These are phyloP conservation scores for Corythornis vintsioides DNA, from an alignment of 2,113 vertebrate species.

Conservation along the genomic window DNA sequence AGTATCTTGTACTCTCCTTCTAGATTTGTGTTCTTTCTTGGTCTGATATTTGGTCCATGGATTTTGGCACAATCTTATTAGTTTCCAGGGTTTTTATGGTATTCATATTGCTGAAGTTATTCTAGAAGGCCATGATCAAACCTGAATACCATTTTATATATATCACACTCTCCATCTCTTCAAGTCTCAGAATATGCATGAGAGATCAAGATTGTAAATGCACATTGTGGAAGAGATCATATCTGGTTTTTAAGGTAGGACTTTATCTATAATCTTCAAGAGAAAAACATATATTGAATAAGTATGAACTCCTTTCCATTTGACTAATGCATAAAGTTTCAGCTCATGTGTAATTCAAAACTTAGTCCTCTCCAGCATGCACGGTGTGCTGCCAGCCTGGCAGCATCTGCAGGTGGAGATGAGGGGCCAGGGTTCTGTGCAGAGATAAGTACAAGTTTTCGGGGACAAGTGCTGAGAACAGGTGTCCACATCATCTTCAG, in stretches of 20 bases:
- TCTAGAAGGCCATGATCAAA: background rate
- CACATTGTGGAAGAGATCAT: background rate
- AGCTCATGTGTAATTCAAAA: background rate
- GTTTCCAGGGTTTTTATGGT: background rate
- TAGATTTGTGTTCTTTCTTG: background rate
- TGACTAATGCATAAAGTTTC: background rate
- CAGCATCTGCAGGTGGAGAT: too few relatives aligned
- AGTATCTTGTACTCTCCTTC: background rate
- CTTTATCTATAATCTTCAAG: background rate
- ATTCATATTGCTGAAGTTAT: background rate
- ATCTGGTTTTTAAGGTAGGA: background rate
- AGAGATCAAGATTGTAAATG: background rate
- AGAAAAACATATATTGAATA: background rate
- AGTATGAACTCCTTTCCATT: background rate
- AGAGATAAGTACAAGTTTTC: too few relatives aligned
- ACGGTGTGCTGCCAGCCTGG: too few relatives aligned
- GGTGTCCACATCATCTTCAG: too few relatives aligned
- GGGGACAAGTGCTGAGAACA: too few relatives aligned
- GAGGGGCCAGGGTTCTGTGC: too few relatives aligned
- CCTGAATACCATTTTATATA: background rate
- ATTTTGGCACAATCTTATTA: background rate
- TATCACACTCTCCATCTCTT: rapidly evolving
- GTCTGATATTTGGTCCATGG: background rate
- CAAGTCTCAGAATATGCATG: background rate
- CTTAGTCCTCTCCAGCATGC: background rate